A percentile compares a stretch with the other conserved stretches of the same genome.
These are phyloP conservation scores for Dipus sagitta DNA, from an alignment of 2,797 vertebrate genomes.

Conservation along the genomic window DNA sequence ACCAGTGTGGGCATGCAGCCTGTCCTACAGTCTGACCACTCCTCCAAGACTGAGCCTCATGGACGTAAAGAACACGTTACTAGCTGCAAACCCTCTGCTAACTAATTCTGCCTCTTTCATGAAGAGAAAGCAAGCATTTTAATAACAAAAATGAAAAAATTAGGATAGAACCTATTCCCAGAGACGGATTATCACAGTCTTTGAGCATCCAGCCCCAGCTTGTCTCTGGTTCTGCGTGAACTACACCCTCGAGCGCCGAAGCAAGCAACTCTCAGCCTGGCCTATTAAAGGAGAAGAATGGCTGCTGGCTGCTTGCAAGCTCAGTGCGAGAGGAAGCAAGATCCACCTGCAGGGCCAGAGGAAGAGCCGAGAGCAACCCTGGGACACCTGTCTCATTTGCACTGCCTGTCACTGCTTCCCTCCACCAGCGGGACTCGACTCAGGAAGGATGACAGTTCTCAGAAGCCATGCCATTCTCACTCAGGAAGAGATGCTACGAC, in stretches of 20 bases:
- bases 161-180: background rate
- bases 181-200: background rate
- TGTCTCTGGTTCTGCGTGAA: background rate
- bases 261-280: background rate
- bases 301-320: constrained; percentile 39
- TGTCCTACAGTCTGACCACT: background rate
- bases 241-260: background rate
- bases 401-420: background rate
- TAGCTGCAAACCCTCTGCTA: background rate
- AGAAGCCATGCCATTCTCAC: background rate
- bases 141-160: background rate
- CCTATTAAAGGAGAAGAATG: constrained; percentile 45
- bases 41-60: background rate
- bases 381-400: constrained; percentile 40
- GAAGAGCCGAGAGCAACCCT: background rate
- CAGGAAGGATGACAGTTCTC: background rate
- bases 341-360: constrained; percentile 25
- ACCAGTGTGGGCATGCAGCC: too few species aligned
- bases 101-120: background rate
- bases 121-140: constrained; percentile 5
- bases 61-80: background rate
- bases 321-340: constrained; percentile 53
- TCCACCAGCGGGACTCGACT: background rate
- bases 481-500: background rate
- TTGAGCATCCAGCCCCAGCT: background rate